A percentile compares a stretch with the other conserved stretches of the same genome.
Conservation (phyloP, 1,140 invertebrate genomes). For the Drosophila pandora region DNA sequence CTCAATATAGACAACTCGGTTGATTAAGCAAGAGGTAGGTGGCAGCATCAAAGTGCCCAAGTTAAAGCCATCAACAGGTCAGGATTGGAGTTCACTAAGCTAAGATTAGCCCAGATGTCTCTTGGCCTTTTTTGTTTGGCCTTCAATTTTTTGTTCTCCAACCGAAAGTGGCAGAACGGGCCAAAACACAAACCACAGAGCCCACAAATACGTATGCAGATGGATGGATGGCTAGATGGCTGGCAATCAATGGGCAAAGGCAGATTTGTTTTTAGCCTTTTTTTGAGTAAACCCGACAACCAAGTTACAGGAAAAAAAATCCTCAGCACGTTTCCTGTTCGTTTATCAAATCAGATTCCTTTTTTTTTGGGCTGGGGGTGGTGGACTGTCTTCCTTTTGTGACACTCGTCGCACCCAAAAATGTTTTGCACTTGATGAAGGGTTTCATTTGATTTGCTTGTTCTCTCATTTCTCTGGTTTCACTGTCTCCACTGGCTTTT, state of each 20-base stretch:
- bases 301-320: constrained; percentile 28
- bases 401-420: constrained; percentile 61
- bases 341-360: constrained; percentile 52
- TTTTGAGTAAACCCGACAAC: constrained; percentile 8
- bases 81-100: constrained; percentile 25
- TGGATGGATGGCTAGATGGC: constrained; percentile 20
- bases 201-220: constrained; percentile 58
- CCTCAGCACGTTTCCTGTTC: constrained; percentile 46
- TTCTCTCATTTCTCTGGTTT: constrained; percentile 76
- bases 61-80: constrained; percentile 49
- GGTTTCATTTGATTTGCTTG: constrained; percentile 79
- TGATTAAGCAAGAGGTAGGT: constrained; percentile 35
- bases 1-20: constrained; percentile 38
- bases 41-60: constrained; percentile 1
- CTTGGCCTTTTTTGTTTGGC: constrained; percentile 12
- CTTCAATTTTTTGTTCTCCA: neutral
- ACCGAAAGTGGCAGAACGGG: neutral
- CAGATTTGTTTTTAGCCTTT: constrained; percentile 55
- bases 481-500: constrained; percentile 47
- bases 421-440: constrained; percentile 74
- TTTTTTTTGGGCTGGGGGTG: constrained; percentile 12
- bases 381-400: constrained; percentile 47
- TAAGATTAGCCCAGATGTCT: constrained; percentile 44
- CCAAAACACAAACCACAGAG: constrained; percentile 36
- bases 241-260: constrained; percentile 29